phyloP scores from a whole-genome alignment of 2,113 vertebrate species.

The Tachuris rubrigastra region DNA sequence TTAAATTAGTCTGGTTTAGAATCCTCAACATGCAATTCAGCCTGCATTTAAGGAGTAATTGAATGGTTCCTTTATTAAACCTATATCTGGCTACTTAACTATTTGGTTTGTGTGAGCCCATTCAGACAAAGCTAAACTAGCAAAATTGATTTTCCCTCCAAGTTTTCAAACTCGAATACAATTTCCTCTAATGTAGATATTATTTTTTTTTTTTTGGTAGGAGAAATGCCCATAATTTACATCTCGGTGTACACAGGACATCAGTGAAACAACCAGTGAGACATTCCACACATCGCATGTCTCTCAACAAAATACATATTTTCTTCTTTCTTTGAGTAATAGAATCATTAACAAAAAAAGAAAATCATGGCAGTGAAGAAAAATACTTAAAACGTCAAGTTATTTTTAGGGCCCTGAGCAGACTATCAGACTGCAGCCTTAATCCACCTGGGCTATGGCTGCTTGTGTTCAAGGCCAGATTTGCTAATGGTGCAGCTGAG shows the following conservation, averaged over 20 bases:
- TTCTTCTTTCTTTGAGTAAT: not conserved
- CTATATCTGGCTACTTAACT: not conserved
- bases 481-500: not conserved
- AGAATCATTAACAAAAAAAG: not conserved
- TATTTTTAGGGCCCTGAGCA: not conserved
- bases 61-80: slow-evolving; percentile 3
- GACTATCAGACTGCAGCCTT: not conserved
- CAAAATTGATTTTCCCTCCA: not conserved
- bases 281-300: not conserved
- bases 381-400: not conserved
- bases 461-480: not conserved
- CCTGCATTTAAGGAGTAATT: not conserved
- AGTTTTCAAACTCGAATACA: not conserved
- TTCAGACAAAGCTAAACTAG: not conserved
- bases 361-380: not conserved
- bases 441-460: not conserved
- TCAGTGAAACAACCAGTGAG: not conserved
- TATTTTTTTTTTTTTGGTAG: not conserved
- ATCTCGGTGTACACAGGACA: not conserved
- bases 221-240: not conserved
- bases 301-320: not conserved
- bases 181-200: not conserved
- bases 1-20: not conserved
- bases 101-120: not conserved
- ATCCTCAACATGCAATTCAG: not conserved